These are phyloP conservation scores for Botia almorhae DNA, from an alignment of 2,797 vertebrate genomes.

Conservation along the genomic window DNA sequence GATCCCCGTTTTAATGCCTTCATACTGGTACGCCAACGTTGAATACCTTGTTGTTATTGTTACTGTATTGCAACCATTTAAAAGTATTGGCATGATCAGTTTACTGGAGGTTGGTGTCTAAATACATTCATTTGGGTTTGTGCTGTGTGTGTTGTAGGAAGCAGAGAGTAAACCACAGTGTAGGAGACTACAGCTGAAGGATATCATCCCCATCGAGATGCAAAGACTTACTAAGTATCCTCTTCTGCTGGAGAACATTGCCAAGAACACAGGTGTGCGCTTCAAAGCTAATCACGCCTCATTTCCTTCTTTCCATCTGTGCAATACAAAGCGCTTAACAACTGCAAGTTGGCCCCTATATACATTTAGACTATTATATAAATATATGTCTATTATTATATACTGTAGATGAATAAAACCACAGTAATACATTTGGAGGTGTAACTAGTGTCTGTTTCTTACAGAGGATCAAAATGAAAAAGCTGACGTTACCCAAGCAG, in stretches of 20 bases:
- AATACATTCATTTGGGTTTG: background rate
- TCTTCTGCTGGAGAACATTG: constrained; percentile 88
- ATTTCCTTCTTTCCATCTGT: background rate
- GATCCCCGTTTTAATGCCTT: constrained; percentile 86
- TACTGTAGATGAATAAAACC: background rate
- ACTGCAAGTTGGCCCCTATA: background rate
- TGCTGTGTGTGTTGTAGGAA: constrained; percentile 73
- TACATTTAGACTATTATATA: no score
- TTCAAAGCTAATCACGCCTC: background rate
- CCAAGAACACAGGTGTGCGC: constrained; percentile 85
- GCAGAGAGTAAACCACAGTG: constrained; percentile 89
- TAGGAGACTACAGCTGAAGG: constrained; percentile 90
- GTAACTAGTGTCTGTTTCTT: constrained; percentile 45
- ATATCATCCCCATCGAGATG: constrained; percentile 94
- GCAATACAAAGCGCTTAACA: background rate
- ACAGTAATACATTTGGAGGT: background rate
- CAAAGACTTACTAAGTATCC: constrained; percentile 94
- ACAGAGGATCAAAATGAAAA: constrained; percentile 80
- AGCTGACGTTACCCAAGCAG: constrained; percentile 80
- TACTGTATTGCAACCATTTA: background rate
- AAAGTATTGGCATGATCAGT: background rate
- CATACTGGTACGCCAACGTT: constrained; percentile 79
- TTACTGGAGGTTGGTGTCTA: background rate
- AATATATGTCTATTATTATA: background rate
- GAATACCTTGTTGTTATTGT: background rate